Evolutionary conservation across 2,797 vertebrate species (phyloP).

Genomic region (Coranthus polyacanthus): DNA sequence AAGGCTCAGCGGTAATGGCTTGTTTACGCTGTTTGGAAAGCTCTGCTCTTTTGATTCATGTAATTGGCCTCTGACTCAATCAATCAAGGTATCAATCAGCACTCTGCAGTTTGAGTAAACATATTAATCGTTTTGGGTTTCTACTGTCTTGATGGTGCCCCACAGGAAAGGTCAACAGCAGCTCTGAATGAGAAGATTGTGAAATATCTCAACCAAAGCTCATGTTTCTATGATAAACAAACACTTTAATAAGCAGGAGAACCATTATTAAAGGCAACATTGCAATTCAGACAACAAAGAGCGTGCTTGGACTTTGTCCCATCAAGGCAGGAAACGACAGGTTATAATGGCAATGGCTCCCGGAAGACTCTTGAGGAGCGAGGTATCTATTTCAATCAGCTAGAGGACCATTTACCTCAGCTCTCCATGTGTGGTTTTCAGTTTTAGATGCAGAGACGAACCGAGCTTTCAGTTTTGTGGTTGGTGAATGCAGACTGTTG

Average conservation of each 20-base stretch:
- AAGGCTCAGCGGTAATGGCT: constrained; percentile 76
- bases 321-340: constrained; percentile 48
- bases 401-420: constrained; percentile 5
- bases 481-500: neutral
- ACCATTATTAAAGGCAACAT: constrained; percentile 27
- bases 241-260: constrained; percentile 55
- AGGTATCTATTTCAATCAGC: constrained; percentile 39
- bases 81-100: constrained; percentile 82
- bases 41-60: constrained; percentile 67
- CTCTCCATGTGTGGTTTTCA: constrained; percentile 10
- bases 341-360: constrained; percentile 42
- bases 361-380: constrained; percentile 33
- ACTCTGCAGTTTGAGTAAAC: constrained; percentile 73
- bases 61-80: constrained; percentile 78
- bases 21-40: constrained; percentile 79
- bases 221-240: constrained; percentile 58
- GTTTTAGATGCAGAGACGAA: constrained; percentile 13
- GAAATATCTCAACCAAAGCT: constrained; percentile 17
- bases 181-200: constrained; percentile 11
- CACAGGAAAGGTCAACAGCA: constrained; percentile 37
- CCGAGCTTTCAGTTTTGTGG: constrained; percentile 4
- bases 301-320: constrained; percentile 1
- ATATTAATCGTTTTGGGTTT: constrained; percentile 77
- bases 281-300: constrained; percentile 5
- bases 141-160: constrained; percentile 28